phyloP scores from a whole-genome alignment of 1,140 invertebrate species.

The Apis cerana region DNA sequence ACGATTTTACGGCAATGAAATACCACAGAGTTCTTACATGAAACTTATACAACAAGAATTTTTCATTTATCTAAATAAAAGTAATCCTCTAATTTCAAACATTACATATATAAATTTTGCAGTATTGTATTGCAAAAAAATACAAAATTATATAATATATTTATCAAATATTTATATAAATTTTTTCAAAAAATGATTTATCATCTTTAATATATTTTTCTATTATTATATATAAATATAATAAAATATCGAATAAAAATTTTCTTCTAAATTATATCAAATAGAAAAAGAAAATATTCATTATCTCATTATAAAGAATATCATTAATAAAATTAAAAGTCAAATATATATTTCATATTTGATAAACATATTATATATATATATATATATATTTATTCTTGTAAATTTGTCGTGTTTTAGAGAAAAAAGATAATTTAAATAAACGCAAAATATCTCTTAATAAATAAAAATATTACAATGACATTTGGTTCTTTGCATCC shows the following conservation, averaged over 20 bases:
- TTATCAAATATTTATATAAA: not conserved
- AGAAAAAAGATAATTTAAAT: not conserved
- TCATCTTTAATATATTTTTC: not conserved
- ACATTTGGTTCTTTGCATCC: not conserved
- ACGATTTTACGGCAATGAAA: not conserved
- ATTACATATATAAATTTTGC: not conserved
- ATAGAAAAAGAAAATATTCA: not conserved
- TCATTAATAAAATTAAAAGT: not conserved
- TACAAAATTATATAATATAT: not conserved
- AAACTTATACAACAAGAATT: not conserved
- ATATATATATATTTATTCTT: not conserved
- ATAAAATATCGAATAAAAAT: not conserved
- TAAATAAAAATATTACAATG: not conserved
- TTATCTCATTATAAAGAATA: not conserved
- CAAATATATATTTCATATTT: not conserved
- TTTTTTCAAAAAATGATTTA: not conserved
- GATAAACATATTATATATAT: not conserved
- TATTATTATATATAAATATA: not conserved
- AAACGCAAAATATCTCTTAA: no score
- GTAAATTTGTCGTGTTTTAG: not conserved
- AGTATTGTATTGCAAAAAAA: not conserved
- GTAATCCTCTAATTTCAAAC: not conserved
- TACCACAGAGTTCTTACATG: slow-evolving; percentile 12
- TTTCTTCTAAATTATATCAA: not conserved
- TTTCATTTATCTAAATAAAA: not conserved